Base-by-base conservation (phyloP, 2,888 invertebrate genomes). In the Taphrorychus bicolor region DNA sequence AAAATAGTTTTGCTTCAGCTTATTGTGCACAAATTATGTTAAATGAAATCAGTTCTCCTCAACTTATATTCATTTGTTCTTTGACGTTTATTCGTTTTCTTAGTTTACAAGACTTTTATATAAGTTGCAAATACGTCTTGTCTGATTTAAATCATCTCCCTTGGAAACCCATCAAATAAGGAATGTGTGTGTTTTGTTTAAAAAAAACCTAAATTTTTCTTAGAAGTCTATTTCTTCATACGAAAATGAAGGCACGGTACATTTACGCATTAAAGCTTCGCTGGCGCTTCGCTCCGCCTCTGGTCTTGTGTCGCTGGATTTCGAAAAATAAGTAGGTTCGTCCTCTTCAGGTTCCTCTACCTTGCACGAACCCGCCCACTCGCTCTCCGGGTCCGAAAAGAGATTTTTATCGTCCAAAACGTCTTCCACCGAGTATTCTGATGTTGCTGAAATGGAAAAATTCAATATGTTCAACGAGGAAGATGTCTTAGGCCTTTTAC, bases 331-430 rank as follows among this genome's bases (percentile, higher is more conserved):
- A 40, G 57, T 49, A 41, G 62, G 54, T 48, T 79, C 77, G 52
- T 81, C 81, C 52, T 81, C 81, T 0, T 77, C 77, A 63, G 80
- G 79, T 62, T 82, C 81, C 1, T 79, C 73, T 71, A 77, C 78
- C 45, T 75, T 75, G 3, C 78, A 75, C 5, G 76, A 77, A 4
- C 69, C 65, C 48, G 81, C 83, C 90, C 90, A 90, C 74, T 90
- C 90, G 75, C 89, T 90, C 80, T 90, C 90, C 0, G 90, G 89
- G 76, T 90, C 90, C 0, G 90, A 90, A 80, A 89, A 89, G 70
- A 90, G 84, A 71, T 85, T 22, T 24, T 66, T 70, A 59, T 82
- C 82, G 48, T 88, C 87, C 17, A 85, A 78, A 4, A 87, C 78
- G 66, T 89, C 89, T 67, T 87, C 87, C 70, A 83, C 70, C 0